A percentile compares a stretch with the other conserved stretches of the same genome.
Evolutionary conservation across 2,797 vertebrate species (phyloP).

Genomic region (Amazonetta brasiliensis): DNA sequence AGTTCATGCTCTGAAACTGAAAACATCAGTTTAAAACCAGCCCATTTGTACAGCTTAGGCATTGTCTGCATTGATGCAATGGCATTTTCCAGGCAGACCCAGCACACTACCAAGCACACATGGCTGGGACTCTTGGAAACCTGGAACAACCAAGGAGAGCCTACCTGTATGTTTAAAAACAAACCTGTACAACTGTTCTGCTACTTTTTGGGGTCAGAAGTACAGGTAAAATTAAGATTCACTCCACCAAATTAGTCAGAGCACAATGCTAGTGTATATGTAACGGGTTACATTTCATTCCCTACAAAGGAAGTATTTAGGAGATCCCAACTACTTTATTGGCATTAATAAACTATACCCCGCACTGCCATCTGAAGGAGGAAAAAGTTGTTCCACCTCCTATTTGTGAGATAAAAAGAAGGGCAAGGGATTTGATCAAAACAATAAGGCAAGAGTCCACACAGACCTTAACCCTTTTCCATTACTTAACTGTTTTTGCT

Average conservation of each 20-base stretch:
- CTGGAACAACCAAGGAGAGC: background rate
- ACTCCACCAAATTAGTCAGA: background rate
- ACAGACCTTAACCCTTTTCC: background rate
- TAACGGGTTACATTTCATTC: background rate
- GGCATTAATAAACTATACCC: background rate
- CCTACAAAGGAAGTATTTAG: background rate
- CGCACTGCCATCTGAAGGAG: background rate
- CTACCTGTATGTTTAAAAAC: background rate
- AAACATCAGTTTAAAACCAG: background rate
- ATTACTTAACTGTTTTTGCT: slow-evolving; percentile 91
- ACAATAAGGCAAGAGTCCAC: background rate
- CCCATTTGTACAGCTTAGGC: background rate
- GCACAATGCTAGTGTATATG: background rate
- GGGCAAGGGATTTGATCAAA: background rate
- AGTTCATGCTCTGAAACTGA: slow-evolving; percentile 87
- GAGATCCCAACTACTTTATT: background rate
- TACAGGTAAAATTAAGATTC: background rate
- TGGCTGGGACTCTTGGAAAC: background rate
- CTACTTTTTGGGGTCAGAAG: background rate
- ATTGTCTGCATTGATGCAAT: background rate
- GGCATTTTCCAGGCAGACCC: background rate
- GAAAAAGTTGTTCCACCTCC: background rate
- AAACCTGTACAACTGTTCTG: background rate
- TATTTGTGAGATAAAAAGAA: background rate
- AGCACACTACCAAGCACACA: background rate